These are phyloP conservation scores for Ranitomeya imitator DNA, from an alignment of 2,113 vertebrate species.

Conservation along the genomic window DNA sequence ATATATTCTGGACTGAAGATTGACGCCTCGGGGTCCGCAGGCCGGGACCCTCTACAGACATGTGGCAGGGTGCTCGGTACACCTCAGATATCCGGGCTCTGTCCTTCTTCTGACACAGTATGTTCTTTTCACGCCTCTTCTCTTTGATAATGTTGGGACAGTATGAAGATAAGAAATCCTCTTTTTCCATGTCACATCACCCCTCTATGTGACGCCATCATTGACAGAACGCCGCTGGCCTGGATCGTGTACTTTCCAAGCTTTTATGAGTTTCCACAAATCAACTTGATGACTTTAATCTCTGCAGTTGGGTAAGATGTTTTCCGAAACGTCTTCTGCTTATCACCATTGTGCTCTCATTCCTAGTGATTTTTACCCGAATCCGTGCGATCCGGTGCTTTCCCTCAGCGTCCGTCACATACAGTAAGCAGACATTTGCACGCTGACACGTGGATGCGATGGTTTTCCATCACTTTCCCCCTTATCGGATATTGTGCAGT, in stretches of 20 bases:
- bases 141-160: not conserved
- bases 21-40: not conserved
- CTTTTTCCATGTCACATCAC: not conserved
- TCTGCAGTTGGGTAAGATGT: not conserved
- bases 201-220: not conserved
- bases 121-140: not conserved
- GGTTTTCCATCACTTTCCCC: not conserved
- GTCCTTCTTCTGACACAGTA: not conserved
- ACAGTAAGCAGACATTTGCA: constrained; percentile 16
- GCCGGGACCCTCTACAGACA: not conserved
- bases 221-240: not conserved
- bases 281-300: not conserved
- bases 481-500: not conserved
- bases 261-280: not conserved
- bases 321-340: not conserved
- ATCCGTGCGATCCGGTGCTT: constrained; percentile 38
- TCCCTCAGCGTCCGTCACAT: not conserved
- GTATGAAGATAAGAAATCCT: not conserved
- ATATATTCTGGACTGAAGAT: not conserved
- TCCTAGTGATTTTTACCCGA: not conserved
- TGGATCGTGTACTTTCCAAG: not conserved
- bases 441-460: not conserved
- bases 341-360: not conserved
- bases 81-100: not conserved
- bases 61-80: not conserved